Evolutionary conservation across 2,888 invertebrate genomes (phyloP), one percentile per base, ranked within the genome.

Genomic region (Itoplectis maculator): DNA sequence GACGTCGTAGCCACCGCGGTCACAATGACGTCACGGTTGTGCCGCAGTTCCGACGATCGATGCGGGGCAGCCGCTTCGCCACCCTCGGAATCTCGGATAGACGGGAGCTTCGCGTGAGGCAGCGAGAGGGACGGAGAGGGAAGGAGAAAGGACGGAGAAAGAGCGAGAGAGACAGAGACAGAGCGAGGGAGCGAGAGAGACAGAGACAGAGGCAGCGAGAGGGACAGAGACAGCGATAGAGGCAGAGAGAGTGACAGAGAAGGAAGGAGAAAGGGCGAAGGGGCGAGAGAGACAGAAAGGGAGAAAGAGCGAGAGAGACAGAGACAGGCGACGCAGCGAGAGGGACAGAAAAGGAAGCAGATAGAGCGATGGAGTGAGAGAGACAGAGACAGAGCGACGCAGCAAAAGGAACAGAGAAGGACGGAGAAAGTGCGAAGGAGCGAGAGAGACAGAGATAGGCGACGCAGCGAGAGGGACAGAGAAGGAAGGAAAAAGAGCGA

Each of bases 21-120:
- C 86, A 80, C 85, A 85, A 88, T 92, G 90, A 92, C 92, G 92
- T 91, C 91, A 92, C 88, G 81, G 90, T 88, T 89, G 87, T 91
- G 91, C 92, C 91, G 92, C 92, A 92, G 92, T 92, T 92, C 92
- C 92, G 92, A 87, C 90, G 86, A 92, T 92, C 91, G 92, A 92
- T 29, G 29, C 29, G n/a, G n/a, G n/a, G n/a, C n/a, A n/a, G n/a
- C 91, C 87, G 69, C 59, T 75, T 65, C 29, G 45, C 65, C 79
- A 65, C 65, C 79, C 56, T 20, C 69, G 23, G 51, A 70, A 65
- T 63, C 63, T 42, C 65, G 51, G 35, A 65, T 61, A 70, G 61
- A 51, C 63, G 23, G 54, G n/a, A 70, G 47, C 51, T 61, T 18
- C 29, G 29, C 29, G 5, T 5, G 37, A 49, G 49, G 47, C 35